Evolutionary conservation across 2,888 invertebrate species (phyloP).

Genomic region (Alsophila aescularia): DNA sequence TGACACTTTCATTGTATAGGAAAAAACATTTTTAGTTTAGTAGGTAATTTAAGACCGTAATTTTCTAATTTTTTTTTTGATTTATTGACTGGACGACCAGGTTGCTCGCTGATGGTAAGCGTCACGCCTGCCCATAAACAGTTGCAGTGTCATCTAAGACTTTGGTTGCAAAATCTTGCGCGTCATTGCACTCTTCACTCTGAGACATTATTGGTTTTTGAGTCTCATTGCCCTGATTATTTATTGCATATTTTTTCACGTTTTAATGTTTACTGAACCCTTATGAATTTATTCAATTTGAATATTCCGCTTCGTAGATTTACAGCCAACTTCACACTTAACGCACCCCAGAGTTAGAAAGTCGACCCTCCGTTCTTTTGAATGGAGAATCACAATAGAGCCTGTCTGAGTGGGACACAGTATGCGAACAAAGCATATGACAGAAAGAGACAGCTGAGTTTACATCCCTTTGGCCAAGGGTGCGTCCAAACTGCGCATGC

Average conservation of each 20-base stretch:
- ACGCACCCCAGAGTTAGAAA: slow-evolving; percentile 56
- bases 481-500: slow-evolving; percentile 64
- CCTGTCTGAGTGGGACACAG: slow-evolving; percentile 42
- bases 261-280: not conserved
- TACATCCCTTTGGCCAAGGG: slow-evolving; percentile 64
- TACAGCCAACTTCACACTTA: slow-evolving; percentile 61
- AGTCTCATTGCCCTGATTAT: no score
- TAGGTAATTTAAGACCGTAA: no score
- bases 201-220: no score
- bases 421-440: slow-evolving; percentile 17
- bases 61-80: no score
- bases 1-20: no score
- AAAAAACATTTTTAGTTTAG: no score
- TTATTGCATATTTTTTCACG: not conserved
- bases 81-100: no score
- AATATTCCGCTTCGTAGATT: slow-evolving; percentile 18
- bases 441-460: slow-evolving; percentile 49
- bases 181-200: no score
- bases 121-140: no score
- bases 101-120: no score
- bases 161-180: no score
- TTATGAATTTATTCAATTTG: not conserved
- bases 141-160: no score
- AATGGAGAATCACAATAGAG: slow-evolving; percentile 68
- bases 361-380: slow-evolving; percentile 62